Conservation (phyloP, 2,113 vertebrate genomes). For the Carassius gibelio region DNA sequence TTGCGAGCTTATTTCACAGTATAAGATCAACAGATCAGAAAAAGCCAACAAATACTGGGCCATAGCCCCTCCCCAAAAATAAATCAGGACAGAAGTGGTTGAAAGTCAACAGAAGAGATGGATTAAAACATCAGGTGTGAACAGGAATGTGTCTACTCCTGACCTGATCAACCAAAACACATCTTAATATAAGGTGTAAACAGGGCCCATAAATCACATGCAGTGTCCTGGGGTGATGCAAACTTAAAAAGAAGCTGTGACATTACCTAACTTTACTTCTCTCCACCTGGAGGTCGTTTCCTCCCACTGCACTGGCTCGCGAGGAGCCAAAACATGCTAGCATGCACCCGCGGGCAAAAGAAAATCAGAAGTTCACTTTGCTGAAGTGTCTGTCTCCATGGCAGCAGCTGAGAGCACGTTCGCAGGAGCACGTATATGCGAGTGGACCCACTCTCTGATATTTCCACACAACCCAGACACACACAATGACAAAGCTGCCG, state of each 20-base stretch:
- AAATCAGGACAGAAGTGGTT: too few relatives aligned
- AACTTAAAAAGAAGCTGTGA: constrained; percentile 57
- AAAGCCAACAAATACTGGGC: too few relatives aligned
- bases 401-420: constrained; percentile 54
- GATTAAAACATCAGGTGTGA: too few relatives aligned
- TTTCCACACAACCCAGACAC: constrained; percentile 48
- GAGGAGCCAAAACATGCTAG: constrained; percentile 61
- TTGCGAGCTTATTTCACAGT: too few relatives aligned
- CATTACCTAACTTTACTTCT: constrained; percentile 48
- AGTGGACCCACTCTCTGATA: constrained; percentile 43
- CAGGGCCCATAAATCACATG: constrained; percentile 65
- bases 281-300: constrained; percentile 60
- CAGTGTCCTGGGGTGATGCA: constrained; percentile 44
- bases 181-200: too few relatives aligned
- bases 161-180: too few relatives aligned
- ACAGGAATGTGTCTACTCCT: too few relatives aligned
- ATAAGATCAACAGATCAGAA: too few relatives aligned
- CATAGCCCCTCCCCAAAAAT: too few relatives aligned
- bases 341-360: constrained; percentile 60
- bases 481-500: not conserved
- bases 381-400: constrained; percentile 70
- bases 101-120: too few relatives aligned
- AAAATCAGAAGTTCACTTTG: constrained; percentile 43
- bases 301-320: constrained; percentile 49
- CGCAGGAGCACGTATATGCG: constrained; percentile 53